Base-by-base conservation (phyloP, 2,113 vertebrate genomes). In the Todiramphus saurophagus region DNA sequence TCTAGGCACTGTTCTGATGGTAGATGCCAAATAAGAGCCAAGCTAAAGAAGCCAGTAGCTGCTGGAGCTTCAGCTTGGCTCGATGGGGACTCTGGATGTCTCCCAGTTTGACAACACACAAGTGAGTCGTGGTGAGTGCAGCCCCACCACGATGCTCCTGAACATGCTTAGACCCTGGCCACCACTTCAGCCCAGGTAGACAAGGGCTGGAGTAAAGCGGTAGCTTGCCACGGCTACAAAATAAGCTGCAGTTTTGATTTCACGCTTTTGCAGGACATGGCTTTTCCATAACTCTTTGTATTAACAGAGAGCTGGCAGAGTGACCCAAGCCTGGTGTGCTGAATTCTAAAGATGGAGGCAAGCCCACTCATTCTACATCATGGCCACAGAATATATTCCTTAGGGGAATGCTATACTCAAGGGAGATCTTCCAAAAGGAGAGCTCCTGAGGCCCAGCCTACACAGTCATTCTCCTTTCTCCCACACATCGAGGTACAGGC, bases 91-190 rank as follows among this genome's bases (percentile, higher is more conserved):
- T 84, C 62, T 60, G 53, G 30, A 37, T 73, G 43, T 66, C 44
- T 84, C 51, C 37, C 28, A 39, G n/a, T 6, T 24, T 67, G 33
- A 55, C 13, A 37, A 27, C 9, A 20, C 31, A 18, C 0, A 1
- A 25, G 27, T 5, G 18, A 86, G 46, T 51, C 4, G 4, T 20
- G 31, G 35, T 37, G 39, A 16, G 14, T 39, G 10, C 59, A 31
- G 58, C 39, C 48, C 18, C 33, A 68, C 20, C 55, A 31, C 0
- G 0, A 7, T 35, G 16, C 24, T 83, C 16, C 68, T 76, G 39
- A 33, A 15, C 0, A 0, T 27, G 31, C 76, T 73, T 59, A 51
- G 43, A 27, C 12, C 11, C 28, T 33, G 28, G 41, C 30, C 33
- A 48, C 51, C 51, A 27, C 48, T 83, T 70, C 33, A 74, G 59